Evolutionary conservation across 1,140 invertebrate species (phyloP).

Genomic region (Drosophila melanogaster): Release_6_plus_ISO1_MT NT_033777.3:7923001-7923500

Average conservation of each 20-base stretch:
- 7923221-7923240: conserved; percentile 55
- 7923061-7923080: conserved; percentile 86
- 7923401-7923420: conserved; percentile 33
- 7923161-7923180: conserved; percentile 91
- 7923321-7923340: conserved; percentile 88
- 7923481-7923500: conserved; percentile 76
- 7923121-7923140: conserved; percentile 90
- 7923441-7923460: neutral
- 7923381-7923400: conserved; percentile 92
- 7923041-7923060: conserved; percentile 92
- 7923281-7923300: conserved; percentile 87
- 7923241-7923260: conserved; percentile 71
- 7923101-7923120: conserved; percentile 87
- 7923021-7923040: conserved; percentile 92
- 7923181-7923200: conserved; percentile 90
- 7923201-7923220: conserved; percentile 86
- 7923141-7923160: conserved; percentile 90
- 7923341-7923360: conserved; percentile 93
- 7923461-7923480: conserved; percentile 87
- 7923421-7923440: neutral
- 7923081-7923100: conserved; percentile 88
- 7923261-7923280: conserved; percentile 85
- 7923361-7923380: conserved; percentile 94
- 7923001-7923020: conserved; percentile 91
- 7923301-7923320: conserved; percentile 86